A percentile compares a stretch with the other conserved stretches of the same genome.
Conservation (phyloP, 1,140 invertebrate genomes). For the Ceratosolen solmsi region DNA sequence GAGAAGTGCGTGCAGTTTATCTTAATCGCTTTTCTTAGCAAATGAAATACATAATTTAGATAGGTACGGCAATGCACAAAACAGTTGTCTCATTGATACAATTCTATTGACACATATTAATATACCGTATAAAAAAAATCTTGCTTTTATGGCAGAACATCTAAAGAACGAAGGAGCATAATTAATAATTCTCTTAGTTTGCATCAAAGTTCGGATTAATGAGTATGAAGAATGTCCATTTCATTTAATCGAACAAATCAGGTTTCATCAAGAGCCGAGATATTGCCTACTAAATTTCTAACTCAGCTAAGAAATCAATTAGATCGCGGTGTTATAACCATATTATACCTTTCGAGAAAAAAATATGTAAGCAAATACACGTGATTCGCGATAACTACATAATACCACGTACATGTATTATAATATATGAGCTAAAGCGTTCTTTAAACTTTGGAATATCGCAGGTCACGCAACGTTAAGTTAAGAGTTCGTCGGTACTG, state of each 20-base stretch:
- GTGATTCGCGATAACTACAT: constrained; percentile 2
- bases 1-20: constrained; percentile 21
- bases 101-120: not conserved
- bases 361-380: not conserved
- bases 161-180: not conserved
- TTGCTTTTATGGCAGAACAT: no score
- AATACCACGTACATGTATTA: not conserved
- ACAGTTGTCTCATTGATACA: not conserved
- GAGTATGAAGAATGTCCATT: not conserved
- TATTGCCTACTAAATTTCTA: not conserved
- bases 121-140: not conserved
- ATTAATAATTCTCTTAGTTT: not conserved
- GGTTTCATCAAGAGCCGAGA: not conserved
- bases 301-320: constrained; percentile 21
- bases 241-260: not conserved
- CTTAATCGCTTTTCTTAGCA: constrained; percentile 12
- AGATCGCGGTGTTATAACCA: constrained; percentile 12
- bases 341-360: not conserved
- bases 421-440: constrained; percentile 1
- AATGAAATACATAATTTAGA: constrained; percentile 9
- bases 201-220: not conserved
- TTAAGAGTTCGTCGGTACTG: constrained; percentile 46
- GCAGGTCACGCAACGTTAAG: constrained; percentile 49
- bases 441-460: constrained; percentile 46
- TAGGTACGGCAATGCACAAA: constrained; percentile 2